A percentile compares a stretch with the other conserved stretches of the same genome.
Evolutionary conservation across 2,113 vertebrate species (phyloP).

Genomic region (Psophia crepitans): DNA sequence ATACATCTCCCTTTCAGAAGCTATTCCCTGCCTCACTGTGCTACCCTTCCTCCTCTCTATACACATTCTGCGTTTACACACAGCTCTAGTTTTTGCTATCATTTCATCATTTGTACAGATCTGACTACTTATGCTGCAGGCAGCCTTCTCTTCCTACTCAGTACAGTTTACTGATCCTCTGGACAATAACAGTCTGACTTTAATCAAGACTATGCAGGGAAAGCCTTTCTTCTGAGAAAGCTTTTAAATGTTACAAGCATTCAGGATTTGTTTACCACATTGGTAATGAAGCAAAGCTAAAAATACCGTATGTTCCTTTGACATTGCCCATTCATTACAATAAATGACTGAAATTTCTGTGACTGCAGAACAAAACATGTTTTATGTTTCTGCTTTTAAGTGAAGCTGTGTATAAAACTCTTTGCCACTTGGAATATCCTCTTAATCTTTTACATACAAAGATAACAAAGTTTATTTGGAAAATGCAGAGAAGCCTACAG

Average conservation of each 20-base stretch:
- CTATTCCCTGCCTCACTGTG: background rate
- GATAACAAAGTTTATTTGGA: slow-evolving; percentile 44
- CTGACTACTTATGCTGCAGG: background rate
- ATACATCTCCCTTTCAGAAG: background rate
- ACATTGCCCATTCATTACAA: slow-evolving; percentile 56
- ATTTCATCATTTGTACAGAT: background rate
- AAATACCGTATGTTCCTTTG: slow-evolving; percentile 47
- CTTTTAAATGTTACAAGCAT: background rate
- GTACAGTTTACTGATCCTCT: background rate
- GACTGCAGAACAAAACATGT: slow-evolving; percentile 25
- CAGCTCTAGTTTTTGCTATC: background rate
- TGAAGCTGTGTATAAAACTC: background rate
- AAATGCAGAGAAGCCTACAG: background rate
- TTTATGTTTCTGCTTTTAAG: slow-evolving; percentile 52
- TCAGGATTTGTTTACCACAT: background rate
- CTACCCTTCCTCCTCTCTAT: background rate
- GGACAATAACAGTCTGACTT: slow-evolving; percentile 13
- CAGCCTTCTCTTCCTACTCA: background rate
- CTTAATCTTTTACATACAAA: slow-evolving; percentile 36
- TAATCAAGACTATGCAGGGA: background rate
- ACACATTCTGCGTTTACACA: background rate
- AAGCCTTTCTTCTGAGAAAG: slow-evolving; percentile 22
- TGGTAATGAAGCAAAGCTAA: slow-evolving; percentile 57
- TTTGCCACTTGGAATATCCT: slow-evolving; percentile 24
- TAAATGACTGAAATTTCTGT: slow-evolving; percentile 28